phyloP scores from a whole-genome alignment of 2,113 vertebrate species.

The Epinephelus moara region DNA sequence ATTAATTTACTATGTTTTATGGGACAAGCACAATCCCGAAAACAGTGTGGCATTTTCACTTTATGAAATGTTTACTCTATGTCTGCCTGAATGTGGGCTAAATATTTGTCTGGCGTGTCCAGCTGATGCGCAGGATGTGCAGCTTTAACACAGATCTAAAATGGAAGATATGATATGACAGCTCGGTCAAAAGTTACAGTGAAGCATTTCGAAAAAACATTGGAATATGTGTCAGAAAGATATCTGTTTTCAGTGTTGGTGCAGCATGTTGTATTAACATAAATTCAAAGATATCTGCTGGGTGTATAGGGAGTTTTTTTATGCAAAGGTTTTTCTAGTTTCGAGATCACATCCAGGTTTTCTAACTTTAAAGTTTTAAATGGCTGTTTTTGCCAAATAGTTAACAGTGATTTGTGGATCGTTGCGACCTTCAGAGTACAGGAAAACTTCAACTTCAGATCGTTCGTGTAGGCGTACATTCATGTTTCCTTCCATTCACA shows the following conservation, averaged over 20 bases:
- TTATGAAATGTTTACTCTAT: background rate
- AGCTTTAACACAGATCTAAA: background rate
- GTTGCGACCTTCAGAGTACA: background rate
- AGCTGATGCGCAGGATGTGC: background rate
- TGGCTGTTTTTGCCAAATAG: conserved; percentile 1
- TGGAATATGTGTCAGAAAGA: background rate
- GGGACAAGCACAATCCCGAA: background rate
- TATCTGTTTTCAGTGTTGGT: background rate
- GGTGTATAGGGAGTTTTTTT: background rate
- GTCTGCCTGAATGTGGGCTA: background rate
- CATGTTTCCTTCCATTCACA: background rate
- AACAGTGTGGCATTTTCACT: background rate
- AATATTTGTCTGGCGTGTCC: background rate
- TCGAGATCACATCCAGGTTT: background rate
- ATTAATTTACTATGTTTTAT: background rate
- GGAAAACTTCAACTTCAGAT: background rate
- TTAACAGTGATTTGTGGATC: background rate
- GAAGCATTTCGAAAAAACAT: background rate
- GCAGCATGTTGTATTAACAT: background rate
- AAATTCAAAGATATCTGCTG: background rate
- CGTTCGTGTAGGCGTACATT: background rate
- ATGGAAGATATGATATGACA: background rate
- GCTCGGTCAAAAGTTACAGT: background rate
- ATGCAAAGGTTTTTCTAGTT: background rate
- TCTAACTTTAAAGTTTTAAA: background rate